phyloP scores from a whole-genome alignment of 2,888 invertebrate species.

The Petrolisthes cinctipes region DNA sequence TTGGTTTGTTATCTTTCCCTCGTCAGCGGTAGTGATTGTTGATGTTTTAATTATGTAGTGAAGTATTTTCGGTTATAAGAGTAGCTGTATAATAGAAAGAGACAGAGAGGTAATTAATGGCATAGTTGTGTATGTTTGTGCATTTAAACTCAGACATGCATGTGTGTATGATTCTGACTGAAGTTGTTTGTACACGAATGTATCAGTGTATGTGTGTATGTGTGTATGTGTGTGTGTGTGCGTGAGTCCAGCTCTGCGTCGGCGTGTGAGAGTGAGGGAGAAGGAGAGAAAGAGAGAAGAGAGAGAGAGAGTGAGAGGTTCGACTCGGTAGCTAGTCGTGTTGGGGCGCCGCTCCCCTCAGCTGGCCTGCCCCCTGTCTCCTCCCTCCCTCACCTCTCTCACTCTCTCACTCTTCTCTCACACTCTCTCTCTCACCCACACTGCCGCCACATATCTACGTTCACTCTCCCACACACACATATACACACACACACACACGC shows the following conservation, averaged over 20 bases:
- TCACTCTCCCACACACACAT: not conserved
- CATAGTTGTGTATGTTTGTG: no score
- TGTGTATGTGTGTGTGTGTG: not conserved
- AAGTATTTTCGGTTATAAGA: not conserved
- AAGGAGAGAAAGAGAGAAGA: not conserved
- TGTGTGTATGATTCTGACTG: not conserved
- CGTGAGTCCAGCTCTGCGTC: not conserved
- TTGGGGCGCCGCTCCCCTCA: slow-evolving; percentile 33
- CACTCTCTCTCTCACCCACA: slow-evolving; percentile 15
- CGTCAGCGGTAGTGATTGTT: not conserved
- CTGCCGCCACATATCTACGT: not conserved
- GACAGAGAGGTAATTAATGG: not conserved
- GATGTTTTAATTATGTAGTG: not conserved
- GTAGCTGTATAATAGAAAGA: not conserved
- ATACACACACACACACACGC: not conserved
- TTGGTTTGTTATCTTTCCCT: no score
- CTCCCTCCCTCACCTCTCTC: slow-evolving; percentile 14
- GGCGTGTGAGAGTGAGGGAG: slow-evolving; percentile 14
- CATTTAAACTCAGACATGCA: not conserved
- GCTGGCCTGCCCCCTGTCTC: slow-evolving; percentile 26
- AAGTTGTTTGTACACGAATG: not conserved
- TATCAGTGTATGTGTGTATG: slow-evolving; percentile 9
- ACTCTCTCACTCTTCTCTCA: slow-evolving; percentile 11
- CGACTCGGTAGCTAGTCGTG: slow-evolving; percentile 23
- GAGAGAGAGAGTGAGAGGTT: slow-evolving; percentile 14